Percentiles rank a stretch among this genome's conserved stretches.
phyloP scores from a whole-genome alignment of 2,888 invertebrate genomes.

The Nycteola revayana region DNA sequence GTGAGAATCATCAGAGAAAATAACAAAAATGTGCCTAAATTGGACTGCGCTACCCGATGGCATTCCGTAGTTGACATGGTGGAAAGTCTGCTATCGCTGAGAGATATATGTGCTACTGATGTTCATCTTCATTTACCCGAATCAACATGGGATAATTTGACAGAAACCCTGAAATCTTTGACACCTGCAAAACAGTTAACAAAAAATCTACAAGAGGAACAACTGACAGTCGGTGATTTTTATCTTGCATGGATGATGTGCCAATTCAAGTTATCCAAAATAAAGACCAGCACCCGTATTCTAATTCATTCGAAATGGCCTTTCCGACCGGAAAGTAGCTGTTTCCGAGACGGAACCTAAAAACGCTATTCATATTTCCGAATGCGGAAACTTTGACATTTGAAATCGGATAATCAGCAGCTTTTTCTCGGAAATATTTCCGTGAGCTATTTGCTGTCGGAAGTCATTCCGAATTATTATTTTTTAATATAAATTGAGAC shows the following conservation, averaged over 20 bases:
- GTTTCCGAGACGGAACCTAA: too few relatives aligned
- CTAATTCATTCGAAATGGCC: too few relatives aligned
- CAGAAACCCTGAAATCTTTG: not conserved
- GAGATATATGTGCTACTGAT: conserved; percentile 8
- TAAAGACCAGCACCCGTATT: too few relatives aligned
- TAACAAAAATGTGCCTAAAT: conserved; percentile 2
- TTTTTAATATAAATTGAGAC: too few relatives aligned
- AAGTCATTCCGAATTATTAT: too few relatives aligned
- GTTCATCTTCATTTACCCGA: not conserved
- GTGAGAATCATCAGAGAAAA: not conserved
- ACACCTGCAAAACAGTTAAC: conserved; percentile 14
- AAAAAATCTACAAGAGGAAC: conserved; percentile 13
- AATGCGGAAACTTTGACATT: too few relatives aligned
- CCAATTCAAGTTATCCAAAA: conserved; percentile 3
- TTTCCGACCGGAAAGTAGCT: too few relatives aligned
- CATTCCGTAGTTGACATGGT: conserved; percentile 13
- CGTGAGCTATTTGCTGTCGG: too few relatives aligned
- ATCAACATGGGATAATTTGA: not conserved
- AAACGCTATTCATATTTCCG: too few relatives aligned
- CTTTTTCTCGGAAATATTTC: too few relatives aligned
- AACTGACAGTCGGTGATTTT: conserved; percentile 14
- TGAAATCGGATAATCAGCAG: too few relatives aligned
- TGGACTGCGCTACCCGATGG: conserved; percentile 10
- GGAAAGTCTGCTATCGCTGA: conserved; percentile 6
- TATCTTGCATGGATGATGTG: conserved; percentile 16